These are phyloP conservation scores for Rhea americana DNA, from an alignment of 2,113 vertebrate genomes.

Conservation along the genomic window DNA sequence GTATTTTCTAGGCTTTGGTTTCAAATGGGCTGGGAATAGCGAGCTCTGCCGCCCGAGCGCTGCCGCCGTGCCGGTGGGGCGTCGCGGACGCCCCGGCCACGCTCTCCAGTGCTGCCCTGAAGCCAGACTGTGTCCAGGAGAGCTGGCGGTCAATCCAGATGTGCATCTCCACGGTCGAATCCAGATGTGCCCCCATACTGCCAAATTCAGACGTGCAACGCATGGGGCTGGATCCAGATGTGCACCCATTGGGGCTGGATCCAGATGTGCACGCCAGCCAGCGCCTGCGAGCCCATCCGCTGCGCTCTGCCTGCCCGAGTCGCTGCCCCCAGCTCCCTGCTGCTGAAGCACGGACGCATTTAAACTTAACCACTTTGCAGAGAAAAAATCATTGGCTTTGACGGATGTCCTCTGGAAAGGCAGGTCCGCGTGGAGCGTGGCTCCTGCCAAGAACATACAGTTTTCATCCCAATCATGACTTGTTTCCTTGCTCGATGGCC, in stretches of 20 bases:
- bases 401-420: neutral
- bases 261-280: fast-evolving
- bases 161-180: neutral
- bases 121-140: neutral
- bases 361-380: neutral
- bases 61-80: too few relatives aligned
- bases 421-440: neutral
- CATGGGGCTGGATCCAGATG: neutral
- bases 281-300: neutral
- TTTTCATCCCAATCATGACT: neutral
- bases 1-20: neutral
- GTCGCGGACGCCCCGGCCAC: too few relatives aligned
- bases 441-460: too few relatives aligned
- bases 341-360: neutral
- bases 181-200: neutral
- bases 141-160: neutral
- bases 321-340: fast-evolving
- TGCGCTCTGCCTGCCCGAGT: neutral
- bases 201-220: neutral
- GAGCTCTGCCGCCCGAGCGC: neutral
- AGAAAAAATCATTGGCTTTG: fast-evolving
- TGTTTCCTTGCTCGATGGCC: neutral
- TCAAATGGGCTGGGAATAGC: neutral
- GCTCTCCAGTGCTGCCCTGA: neutral
- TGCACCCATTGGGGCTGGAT: neutral